Evolutionary conservation across 2,113 vertebrate species (phyloP).

Genomic region (Pluvialis apricaria): DNA sequence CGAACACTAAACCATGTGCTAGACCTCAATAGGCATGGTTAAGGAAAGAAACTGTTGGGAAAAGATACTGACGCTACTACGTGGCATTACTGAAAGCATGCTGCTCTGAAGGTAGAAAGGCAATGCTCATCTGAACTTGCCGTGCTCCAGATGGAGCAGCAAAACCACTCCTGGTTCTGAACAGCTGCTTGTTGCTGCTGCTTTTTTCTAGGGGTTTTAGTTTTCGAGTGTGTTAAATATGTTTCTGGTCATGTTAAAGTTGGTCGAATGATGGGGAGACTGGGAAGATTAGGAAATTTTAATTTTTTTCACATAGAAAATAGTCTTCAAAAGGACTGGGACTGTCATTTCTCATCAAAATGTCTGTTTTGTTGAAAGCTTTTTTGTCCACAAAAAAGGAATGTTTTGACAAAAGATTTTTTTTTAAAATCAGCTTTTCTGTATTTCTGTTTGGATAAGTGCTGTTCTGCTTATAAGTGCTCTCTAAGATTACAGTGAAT

Average conservation of each 20-base stretch:
- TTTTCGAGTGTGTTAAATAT: not conserved
- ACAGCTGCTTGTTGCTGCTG: not conserved
- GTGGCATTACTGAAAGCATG: not conserved
- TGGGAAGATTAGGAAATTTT: not conserved
- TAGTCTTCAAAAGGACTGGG: not conserved
- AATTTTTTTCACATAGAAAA: not conserved
- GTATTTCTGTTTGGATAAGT: not conserved
- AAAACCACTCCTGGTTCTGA: not conserved
- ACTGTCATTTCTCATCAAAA: not conserved
- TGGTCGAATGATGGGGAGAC: not conserved
- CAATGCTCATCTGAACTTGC: not conserved
- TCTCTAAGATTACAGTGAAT: not conserved
- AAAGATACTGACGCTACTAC: not conserved
- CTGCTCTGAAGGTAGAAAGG: not conserved
- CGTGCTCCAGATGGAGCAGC: fast-evolving
- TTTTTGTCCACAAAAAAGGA: not conserved
- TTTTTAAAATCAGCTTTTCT: not conserved
- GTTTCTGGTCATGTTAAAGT: not conserved
- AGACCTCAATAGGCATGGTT: not conserved
- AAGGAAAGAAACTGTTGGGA: not conserved
- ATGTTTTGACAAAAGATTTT: not conserved
- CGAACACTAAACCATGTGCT: not conserved
- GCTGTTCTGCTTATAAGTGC: not conserved
- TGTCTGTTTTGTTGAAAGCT: not conserved
- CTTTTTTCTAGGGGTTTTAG: not conserved